phyloP scores from a whole-genome alignment of 2,797 vertebrate species.

The Delichon dasypus region DNA sequence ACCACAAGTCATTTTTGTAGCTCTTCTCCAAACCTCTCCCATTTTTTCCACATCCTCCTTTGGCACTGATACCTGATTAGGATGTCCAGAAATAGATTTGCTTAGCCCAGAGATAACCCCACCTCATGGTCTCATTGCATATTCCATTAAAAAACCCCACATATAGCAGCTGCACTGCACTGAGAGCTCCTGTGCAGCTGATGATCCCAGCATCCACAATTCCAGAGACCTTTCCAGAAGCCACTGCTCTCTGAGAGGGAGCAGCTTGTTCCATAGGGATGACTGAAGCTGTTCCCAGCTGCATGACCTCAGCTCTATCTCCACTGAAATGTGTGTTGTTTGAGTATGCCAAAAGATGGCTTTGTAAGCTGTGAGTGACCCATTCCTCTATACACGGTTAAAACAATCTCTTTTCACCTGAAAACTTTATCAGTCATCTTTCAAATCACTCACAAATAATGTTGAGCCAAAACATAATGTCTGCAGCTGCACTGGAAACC shows the following conservation, averaged over 20 bases:
- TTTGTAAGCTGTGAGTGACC: neutral
- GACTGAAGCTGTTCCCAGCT: neutral
- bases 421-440: conserved; percentile 1
- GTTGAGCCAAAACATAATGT: neutral
- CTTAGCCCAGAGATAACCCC: neutral
- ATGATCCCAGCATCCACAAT: neutral
- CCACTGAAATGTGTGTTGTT: neutral
- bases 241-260: neutral
- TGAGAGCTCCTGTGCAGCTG: neutral
- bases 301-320: neutral
- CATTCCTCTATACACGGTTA: neutral
- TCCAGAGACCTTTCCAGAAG: neutral
- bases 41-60: neutral
- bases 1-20: neutral
- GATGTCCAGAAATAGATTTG: neutral
- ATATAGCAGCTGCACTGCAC: neutral
- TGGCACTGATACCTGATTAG: neutral
- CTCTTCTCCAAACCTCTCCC: neutral
- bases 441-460: neutral
- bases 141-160: neutral
- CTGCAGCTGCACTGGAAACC: neutral
- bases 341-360: neutral
- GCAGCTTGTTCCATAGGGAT: neutral
- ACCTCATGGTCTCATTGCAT: neutral
- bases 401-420: neutral